These are phyloP conservation scores for Helicoverpa zea DNA, from an alignment of 1,140 invertebrate genomes.

Conservation along the genomic window DNA sequence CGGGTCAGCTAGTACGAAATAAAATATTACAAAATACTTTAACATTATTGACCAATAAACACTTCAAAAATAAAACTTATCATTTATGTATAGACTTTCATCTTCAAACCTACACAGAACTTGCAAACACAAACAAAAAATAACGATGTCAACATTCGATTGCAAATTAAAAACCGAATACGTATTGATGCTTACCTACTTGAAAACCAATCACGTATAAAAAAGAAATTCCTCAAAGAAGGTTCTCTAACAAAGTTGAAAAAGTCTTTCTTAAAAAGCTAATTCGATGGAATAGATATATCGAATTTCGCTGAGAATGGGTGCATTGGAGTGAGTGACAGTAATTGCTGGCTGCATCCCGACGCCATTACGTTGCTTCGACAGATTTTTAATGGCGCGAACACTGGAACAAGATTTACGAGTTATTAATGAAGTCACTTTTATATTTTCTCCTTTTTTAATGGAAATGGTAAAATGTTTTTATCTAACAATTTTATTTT, in stretches of 20 bases:
- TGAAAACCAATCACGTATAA: constrained; percentile 23
- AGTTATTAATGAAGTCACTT: constrained; percentile 37
- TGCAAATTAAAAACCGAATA: constrained; percentile 4
- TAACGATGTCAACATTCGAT: constrained; percentile 26
- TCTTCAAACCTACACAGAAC: background rate
- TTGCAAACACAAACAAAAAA: constrained; percentile 1
- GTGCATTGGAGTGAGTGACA: constrained; percentile 55
- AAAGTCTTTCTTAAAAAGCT: constrained; percentile 37
- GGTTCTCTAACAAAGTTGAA: constrained; percentile 11
- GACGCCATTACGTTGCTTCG: constrained; percentile 48
- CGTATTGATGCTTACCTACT: constrained; percentile 1
- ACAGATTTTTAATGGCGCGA: constrained; percentile 52
- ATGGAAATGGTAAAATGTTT: background rate
- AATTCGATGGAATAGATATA: constrained; percentile 47
- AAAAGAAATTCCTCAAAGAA: constrained; percentile 16
- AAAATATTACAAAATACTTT: too few species aligned
- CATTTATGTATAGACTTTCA: background rate
- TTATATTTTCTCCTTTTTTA: constrained; percentile 11
- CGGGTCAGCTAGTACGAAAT: too few species aligned
- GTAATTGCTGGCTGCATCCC: constrained; percentile 55
- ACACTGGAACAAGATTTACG: constrained; percentile 48
- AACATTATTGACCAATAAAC: background rate
- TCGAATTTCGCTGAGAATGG: constrained; percentile 39
- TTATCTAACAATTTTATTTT: background rate
- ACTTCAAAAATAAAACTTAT: constrained; percentile 3